These are phyloP conservation scores for Silurus glanis DNA, from an alignment of 2,113 vertebrate species.

Conservation along the genomic window DNA sequence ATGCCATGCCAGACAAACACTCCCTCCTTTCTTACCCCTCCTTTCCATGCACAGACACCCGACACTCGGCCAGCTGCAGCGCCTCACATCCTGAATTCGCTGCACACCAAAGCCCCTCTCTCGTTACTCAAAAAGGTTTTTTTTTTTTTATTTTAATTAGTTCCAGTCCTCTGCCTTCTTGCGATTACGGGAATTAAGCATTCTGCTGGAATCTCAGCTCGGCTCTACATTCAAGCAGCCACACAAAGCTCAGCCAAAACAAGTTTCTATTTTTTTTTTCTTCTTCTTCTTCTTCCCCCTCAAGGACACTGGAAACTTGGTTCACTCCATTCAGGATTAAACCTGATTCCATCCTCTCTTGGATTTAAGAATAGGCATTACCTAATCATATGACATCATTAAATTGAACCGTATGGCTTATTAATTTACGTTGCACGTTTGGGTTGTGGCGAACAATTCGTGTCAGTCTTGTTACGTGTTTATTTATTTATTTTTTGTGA, in stretches of 20 bases:
- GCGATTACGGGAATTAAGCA: conserved; percentile 62
- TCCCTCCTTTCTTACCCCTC: conserved; percentile 34
- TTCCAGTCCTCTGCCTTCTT: conserved; percentile 70
- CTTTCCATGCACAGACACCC: conserved; percentile 53
- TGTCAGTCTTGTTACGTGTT: no score
- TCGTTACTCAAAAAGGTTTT: conserved; percentile 48
- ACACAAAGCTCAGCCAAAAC: conserved; percentile 31
- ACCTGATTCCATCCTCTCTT: not conserved
- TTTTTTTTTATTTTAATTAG: conserved; percentile 62
- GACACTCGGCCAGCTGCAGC: conserved; percentile 69
- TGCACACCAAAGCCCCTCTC: conserved; percentile 56
- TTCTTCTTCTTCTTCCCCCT: not conserved
- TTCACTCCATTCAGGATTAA: not conserved
- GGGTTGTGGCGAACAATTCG: no score
- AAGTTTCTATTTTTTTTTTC: conserved; percentile 32
- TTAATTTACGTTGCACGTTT: not conserved
- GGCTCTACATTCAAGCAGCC: conserved; percentile 8
- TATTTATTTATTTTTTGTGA: no score
- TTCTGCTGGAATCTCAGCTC: conserved; percentile 53
- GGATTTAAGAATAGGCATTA: not conserved
- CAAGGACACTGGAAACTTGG: conserved; percentile 20
- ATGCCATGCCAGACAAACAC: conserved; percentile 51
- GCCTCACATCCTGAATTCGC: conserved; percentile 60
- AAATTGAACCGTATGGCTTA: not conserved
- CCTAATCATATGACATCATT: not conserved